These are phyloP conservation scores for Puntigrus tetrazona DNA, from an alignment of 2,113 vertebrate species.

Conservation along the genomic window DNA sequence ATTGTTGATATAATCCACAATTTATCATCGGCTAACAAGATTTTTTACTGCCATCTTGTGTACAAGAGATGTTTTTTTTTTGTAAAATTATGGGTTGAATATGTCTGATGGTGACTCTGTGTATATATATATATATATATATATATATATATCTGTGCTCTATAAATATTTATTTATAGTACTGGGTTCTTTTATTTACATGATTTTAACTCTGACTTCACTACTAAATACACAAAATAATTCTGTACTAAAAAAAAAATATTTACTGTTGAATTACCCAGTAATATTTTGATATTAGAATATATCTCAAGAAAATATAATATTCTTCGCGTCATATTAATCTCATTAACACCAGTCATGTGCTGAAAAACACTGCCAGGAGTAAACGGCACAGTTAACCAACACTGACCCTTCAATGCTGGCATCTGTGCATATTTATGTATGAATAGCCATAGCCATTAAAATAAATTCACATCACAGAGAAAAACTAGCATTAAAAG, in stretches of 20 bases:
- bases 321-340: background rate
- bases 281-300: background rate
- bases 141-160: no score
- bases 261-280: background rate
- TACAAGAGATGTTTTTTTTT: background rate
- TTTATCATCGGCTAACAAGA: background rate
- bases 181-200: background rate
- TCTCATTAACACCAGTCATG: background rate
- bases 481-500: background rate
- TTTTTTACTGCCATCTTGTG: conserved; percentile 28
- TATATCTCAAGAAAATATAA: conserved; percentile 2
- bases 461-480: background rate
- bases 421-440: background rate
- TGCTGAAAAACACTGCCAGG: background rate
- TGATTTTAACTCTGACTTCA: background rate
- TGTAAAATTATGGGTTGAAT: background rate
- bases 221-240: background rate
- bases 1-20: conserved; percentile 8
- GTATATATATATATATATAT: no score
- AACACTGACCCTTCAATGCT: background rate
- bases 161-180: background rate
- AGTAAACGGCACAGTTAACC: background rate
- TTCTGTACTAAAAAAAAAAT: background rate
- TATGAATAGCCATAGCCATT: background rate
- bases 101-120: background rate